These are phyloP conservation scores for Hylyphantes graminicola DNA, from an alignment of 1,140 invertebrate species.

Conservation along the genomic window DNA sequence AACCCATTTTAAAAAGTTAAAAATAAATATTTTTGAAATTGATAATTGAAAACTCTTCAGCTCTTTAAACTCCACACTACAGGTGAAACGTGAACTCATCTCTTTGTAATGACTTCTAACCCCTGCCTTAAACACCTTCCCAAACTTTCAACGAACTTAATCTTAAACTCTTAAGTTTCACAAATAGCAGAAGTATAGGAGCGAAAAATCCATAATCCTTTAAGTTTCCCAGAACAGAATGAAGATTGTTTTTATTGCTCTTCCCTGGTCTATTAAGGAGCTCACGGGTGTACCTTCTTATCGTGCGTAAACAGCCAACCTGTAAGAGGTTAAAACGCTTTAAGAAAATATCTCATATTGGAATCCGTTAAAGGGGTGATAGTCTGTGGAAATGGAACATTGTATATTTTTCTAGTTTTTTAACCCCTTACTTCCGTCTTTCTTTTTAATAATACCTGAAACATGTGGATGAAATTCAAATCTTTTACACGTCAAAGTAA, in stretches of 20 bases:
- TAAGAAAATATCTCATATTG: conserved; percentile 45
- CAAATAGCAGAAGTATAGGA: conserved; percentile 25
- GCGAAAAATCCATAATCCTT: conserved; percentile 29
- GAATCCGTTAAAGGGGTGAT: conserved; percentile 36
- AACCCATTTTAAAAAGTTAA: too few relatives aligned
- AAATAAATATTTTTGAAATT: too few relatives aligned
- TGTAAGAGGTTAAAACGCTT: conserved; percentile 17
- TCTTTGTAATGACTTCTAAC: too few relatives aligned
- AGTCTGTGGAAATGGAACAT: conserved; percentile 2
- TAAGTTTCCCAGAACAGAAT: background rate
- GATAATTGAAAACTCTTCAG: too few relatives aligned
- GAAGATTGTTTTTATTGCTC: conserved; percentile 4
- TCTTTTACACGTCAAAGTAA: too few relatives aligned
- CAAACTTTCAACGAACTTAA: too few relatives aligned
- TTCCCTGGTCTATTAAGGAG: conserved; percentile 27
- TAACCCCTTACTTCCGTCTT: too few relatives aligned
- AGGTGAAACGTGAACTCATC: too few relatives aligned
- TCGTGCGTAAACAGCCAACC: conserved; percentile 48
- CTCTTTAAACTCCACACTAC: too few relatives aligned
- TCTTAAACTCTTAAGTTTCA: background rate
- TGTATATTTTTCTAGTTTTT: background rate
- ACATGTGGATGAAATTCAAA: too few relatives aligned
- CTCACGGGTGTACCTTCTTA: background rate
- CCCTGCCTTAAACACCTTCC: too few relatives aligned
- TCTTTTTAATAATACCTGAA: too few relatives aligned